Base-by-base conservation (phyloP, 1,140 invertebrate species). In the Drosophila erecta region DNA sequence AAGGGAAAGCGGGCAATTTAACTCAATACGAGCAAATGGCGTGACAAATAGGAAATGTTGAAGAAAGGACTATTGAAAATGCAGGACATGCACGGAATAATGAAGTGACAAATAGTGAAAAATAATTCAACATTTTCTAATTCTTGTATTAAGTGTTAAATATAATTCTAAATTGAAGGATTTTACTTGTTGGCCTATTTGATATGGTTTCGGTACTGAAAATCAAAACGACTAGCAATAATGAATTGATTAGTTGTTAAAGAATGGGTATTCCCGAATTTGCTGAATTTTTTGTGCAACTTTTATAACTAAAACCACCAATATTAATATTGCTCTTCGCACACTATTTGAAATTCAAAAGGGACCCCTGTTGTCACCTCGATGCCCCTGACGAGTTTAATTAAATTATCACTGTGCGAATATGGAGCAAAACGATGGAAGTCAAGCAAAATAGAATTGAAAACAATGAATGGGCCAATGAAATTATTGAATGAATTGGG, bases 401-500 rank as follows among this genome's bases (percentile, higher is more conserved):
- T 89, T 89, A 66, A 89, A 89, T 89, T 89, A 89, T 80, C 85
- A 62, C 46, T 79, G 58, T 79, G 80, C 76, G 61, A 73, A 70
- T 44, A 76, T 54, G 62, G 35, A 76, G 49, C 43, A 40, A 66
- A 69, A 33, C 33, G 38, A 14, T 56, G 33, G 46, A 15, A 40
- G 44, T 10, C 14, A 17, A 30, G 20, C 35, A 22, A 22, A 61
- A 57, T 3, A 38, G 12, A 60, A 73, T 55, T 72, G 61, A 84
- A 80, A 80, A 85, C 81, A 85, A 75, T 86, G 73, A 62, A 80
- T 83, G 72, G 57, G 65, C 60, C 75, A 81, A 86, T 87, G 71
- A 76, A 86, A 86, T 86, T 87, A 87, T 86, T 86, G 75, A 87
- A 83, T 87, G 83, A 86, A 87, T 89, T 86, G 76, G 71, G 79